phyloP scores from a whole-genome alignment of 1,140 invertebrate species.

The Apis dorsata region DNA sequence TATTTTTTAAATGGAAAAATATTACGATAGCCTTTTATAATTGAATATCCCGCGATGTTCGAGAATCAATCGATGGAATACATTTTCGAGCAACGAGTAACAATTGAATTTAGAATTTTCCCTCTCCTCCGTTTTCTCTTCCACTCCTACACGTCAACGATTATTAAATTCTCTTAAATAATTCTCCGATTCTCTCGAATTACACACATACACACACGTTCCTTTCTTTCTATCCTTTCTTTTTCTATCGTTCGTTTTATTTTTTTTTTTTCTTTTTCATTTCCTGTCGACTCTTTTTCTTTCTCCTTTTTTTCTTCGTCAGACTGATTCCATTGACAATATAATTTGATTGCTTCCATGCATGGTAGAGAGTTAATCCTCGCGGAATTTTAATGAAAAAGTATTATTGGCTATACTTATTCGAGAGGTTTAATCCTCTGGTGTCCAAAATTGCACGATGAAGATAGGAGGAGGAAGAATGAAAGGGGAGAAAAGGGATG shows the following conservation, averaged over 20 bases:
- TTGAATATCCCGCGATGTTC: constrained; percentile 14
- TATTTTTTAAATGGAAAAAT: constrained; percentile 31
- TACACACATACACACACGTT: background rate
- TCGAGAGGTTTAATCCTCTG: constrained; percentile 43
- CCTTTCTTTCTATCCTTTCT: constrained; percentile 28
- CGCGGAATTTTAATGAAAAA: constrained; percentile 71
- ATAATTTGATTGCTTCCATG: constrained; percentile 76
- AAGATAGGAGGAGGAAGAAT: constrained; percentile 2
- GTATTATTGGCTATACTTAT: constrained; percentile 74
- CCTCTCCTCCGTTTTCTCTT: too few species aligned
- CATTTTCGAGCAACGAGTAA: background rate
- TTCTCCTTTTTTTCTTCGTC: background rate
- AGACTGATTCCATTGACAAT: constrained; percentile 77
- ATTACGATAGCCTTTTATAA: constrained; percentile 22
- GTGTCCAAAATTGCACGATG: constrained; percentile 55
- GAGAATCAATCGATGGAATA: constrained; percentile 3
- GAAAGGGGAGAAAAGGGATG: background rate
- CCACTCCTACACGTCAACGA: background rate
- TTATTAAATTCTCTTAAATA: constrained; percentile 25
- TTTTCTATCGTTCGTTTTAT: too few species aligned
- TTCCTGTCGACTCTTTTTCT: too few species aligned
- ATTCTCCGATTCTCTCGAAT: background rate
- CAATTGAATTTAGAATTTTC: constrained; percentile 4
- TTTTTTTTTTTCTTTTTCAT: background rate
- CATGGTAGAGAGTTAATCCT: constrained; percentile 70